phyloP scores from a whole-genome alignment of 2,797 vertebrate species.

The Typhlichthys eigenmanni region DNA sequence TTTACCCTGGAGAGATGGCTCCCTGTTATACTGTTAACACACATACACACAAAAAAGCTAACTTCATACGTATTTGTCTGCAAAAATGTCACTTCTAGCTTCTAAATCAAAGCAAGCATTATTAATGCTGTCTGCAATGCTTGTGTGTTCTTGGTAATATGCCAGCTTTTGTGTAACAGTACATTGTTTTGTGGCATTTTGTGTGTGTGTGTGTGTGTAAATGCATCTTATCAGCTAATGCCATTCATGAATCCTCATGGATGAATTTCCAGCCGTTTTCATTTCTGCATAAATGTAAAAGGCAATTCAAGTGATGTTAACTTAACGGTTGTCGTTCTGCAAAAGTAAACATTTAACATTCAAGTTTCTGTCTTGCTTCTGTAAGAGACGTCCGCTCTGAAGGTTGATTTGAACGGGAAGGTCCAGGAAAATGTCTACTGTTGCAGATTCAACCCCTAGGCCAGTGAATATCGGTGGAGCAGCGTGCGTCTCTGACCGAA shows the following conservation, averaged over 20 bases:
- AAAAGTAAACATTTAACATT: constrained; percentile 43
- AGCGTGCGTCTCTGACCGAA: neutral
- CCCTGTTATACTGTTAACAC: neutral
- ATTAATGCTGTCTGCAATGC: constrained; percentile 7
- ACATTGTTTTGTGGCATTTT: constrained; percentile 14
- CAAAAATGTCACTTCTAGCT: constrained; percentile 7
- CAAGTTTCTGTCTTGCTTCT: constrained; percentile 5
- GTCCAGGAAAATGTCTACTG: constrained; percentile 24
- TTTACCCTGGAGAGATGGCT: constrained; percentile 8
- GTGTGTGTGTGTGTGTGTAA: constrained; percentile 26
- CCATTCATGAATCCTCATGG: constrained; percentile 35
- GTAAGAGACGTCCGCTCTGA: constrained; percentile 13
- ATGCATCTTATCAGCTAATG: constrained; percentile 35
- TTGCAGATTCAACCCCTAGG: constrained; percentile 24
- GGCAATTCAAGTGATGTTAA: constrained; percentile 11
- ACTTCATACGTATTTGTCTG: neutral
- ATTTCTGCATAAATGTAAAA: constrained; percentile 34
- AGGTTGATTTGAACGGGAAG: neutral
- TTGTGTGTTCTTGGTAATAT: constrained; percentile 14
- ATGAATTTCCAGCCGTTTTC: constrained; percentile 29
- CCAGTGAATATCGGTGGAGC: neutral
- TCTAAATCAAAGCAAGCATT: constrained; percentile 4
- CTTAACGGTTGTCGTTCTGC: constrained; percentile 29
- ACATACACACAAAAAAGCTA: neutral
- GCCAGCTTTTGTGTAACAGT: constrained; percentile 2